Base-by-base conservation (phyloP, 2,888 invertebrate genomes). In the Oscheius sp. region DNA sequence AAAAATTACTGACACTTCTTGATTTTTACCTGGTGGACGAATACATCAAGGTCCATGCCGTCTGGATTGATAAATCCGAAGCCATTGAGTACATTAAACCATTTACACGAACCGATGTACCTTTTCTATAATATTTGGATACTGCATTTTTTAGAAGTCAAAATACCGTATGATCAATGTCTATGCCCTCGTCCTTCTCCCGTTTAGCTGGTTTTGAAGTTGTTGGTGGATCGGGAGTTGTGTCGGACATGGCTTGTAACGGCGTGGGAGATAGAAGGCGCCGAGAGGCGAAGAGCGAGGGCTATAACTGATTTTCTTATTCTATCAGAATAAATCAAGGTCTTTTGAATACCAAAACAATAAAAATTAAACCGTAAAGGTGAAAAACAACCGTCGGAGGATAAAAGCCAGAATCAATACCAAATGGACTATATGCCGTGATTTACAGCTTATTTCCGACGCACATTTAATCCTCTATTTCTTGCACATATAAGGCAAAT, bases 1-100 rank as follows among this genome's bases (percentile, higher is more conserved):
- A 38, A 36, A 24, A 24, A 24, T 14, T 2, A 32, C 14, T 26
- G 12, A 17, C 38, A 74, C n/a, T n/a, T n/a, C n/a, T n/a, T n/a
- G n/a, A n/a, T n/a, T n/a, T n/a, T n/a, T n/a, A n/a, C 74, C 62
- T 74, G 77, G 67, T 77, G 77, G 33, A 77, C 74, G 50, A 77
- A 77, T 8, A 74, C 67, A 24, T 77, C 77, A 36, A 74, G 71
- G n/a, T 57, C 44, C 14, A 71, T 73, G 64, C 67, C 68, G 63
- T 77, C 77, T 26, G 74, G 72, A 50, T 74, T 70, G 32, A 77
- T 66, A 38, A 77, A 77, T 33, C 77, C 77, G 50, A 68, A 77
- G 45, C 77, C 77, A 61, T 77, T 72, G 8, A 71, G 61, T 22
- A 77, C 77, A 47, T 77, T 74, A 68, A 74, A 77, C 77, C 77